phyloP scores from a whole-genome alignment of 2,113 vertebrate species.

The Cinclus mexicanus region DNA sequence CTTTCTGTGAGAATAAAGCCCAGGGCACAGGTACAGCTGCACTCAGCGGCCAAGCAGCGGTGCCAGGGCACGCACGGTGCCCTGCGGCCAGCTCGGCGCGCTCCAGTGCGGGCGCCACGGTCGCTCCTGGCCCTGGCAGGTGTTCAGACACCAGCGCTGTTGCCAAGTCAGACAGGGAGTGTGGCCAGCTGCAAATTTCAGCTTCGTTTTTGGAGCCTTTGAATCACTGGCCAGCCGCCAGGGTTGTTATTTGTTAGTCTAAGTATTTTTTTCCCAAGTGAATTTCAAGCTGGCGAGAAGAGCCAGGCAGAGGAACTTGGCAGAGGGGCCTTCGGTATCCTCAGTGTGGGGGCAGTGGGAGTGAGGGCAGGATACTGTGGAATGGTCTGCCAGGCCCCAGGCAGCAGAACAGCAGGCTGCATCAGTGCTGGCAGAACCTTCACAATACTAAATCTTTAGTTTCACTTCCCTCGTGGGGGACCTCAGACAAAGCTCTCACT shows the following conservation, averaged over 20 bases:
- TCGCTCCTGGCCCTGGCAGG: conserved; percentile 11
- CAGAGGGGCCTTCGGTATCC: background rate
- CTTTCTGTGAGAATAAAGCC: conserved; percentile 21
- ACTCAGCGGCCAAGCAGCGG: background rate
- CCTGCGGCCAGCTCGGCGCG: background rate
- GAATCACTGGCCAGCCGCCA: conserved; percentile 32
- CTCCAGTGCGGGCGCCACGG: background rate
- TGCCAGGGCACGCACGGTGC: background rate
- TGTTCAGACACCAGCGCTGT: background rate
- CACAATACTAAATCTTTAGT: background rate
- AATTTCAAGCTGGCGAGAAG: conserved; percentile 16
- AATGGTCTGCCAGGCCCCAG: background rate
- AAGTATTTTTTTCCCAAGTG: conserved; percentile 42
- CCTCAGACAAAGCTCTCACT: fast-evolving
- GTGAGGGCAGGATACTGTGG: background rate
- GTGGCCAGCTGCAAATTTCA: conserved; percentile 52
- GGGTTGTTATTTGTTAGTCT: conserved; percentile 39
- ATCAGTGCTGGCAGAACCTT: background rate
- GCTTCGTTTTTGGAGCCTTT: conserved; percentile 33
- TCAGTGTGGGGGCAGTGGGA: fast-evolving
- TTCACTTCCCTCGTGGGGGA: background rate
- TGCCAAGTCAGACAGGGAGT: conserved; percentile 38
- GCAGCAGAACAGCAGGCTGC: background rate
- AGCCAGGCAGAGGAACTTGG: background rate
- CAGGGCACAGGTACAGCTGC: background rate